phyloP scores from a whole-genome alignment of 2,113 vertebrate genomes.

The Passer domesticus region DNA sequence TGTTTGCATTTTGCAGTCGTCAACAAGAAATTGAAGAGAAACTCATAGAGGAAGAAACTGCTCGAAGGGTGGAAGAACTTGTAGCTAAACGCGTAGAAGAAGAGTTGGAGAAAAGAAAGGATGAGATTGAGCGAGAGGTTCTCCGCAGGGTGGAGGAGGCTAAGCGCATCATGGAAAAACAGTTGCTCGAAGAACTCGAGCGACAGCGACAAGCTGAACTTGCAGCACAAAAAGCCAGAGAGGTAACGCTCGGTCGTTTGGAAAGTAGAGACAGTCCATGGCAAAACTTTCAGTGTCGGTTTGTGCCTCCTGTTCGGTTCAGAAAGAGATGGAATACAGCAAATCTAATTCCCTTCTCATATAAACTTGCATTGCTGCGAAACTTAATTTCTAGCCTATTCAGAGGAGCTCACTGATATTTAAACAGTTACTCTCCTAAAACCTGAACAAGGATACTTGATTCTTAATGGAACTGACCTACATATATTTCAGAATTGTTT shows the following conservation, averaged over 20 bases:
- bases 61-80: constrained; percentile 95
- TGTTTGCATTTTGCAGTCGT: constrained; percentile 20
- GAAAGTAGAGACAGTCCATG: constrained; percentile 93
- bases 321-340: constrained; percentile 81
- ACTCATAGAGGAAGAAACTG: constrained; percentile 98
- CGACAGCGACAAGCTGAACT: constrained; percentile 97
- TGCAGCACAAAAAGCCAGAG: constrained; percentile 96
- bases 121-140: constrained; percentile 98
- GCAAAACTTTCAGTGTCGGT: constrained; percentile 86
- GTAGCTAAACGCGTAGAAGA: constrained; percentile 97
- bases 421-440: constrained; percentile 79
- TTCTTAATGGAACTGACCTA: constrained; percentile 79
- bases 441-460: constrained; percentile 79
- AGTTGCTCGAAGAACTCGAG: constrained; percentile 99
- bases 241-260: constrained; percentile 99
- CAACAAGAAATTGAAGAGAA: constrained; percentile 99
- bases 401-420: constrained; percentile 79
- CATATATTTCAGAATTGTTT: constrained; percentile 81
- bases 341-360: constrained; percentile 79
- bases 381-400: constrained; percentile 80
- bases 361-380: constrained; percentile 78
- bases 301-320: constrained; percentile 79
- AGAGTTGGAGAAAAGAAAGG: constrained; percentile 96
- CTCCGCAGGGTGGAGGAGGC: constrained; percentile 97
- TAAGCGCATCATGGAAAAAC: constrained; percentile 99